Base-by-base conservation (phyloP, 2,888 invertebrate species). In the Mactromeris polynyma region DNA sequence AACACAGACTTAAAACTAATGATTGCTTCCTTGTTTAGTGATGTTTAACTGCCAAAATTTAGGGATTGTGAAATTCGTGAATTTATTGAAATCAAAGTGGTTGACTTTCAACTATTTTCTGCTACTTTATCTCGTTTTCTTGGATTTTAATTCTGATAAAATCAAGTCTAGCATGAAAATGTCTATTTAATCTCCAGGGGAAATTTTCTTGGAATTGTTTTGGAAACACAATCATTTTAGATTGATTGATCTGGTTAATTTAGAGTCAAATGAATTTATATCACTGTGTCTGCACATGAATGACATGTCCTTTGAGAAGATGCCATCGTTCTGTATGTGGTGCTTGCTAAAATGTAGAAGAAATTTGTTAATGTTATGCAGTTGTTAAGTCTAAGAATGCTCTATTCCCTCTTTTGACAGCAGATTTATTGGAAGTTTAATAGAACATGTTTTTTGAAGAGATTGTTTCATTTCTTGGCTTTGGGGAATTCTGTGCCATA, bases 181-280 rank as follows among this genome's bases (percentile, higher is more conserved):
- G 58, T 64, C n/a, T 64, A 26, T 64, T 64, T 64, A 64, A 64
- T 64, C 26, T 26, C 2, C 26, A 2, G 21, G 26, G 58, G 26
- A 64, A 64, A n/a, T 64, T 26, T 64, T 64, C 26, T 64, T 26
- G 26, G 58, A 26, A 64, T 7, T 9, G 11, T 3, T 46, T 11
- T 46, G 11, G 3, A 17, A 17, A 46, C 14, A 64, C 26, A 64
- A 64, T n/a, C 58, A 26, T 64, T 26, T n/a, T 26, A n/a, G n/a
- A 64, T 26, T 64, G 58, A 64, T 64, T 64, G 58, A 64, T 64
- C 58, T n/a, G 3, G 58, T 64, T 64, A 64, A 64, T 64, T 64
- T 64, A 64, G 14, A 46, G 58, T 26, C 26, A 26, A n/a, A 64
- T 64, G 58, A 64, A 64, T 64, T 64, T 64, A 26, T 64, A 26